Evolutionary conservation across 2,797 vertebrate species (phyloP).

Genomic region (Sciaenops ocellatus): DNA sequence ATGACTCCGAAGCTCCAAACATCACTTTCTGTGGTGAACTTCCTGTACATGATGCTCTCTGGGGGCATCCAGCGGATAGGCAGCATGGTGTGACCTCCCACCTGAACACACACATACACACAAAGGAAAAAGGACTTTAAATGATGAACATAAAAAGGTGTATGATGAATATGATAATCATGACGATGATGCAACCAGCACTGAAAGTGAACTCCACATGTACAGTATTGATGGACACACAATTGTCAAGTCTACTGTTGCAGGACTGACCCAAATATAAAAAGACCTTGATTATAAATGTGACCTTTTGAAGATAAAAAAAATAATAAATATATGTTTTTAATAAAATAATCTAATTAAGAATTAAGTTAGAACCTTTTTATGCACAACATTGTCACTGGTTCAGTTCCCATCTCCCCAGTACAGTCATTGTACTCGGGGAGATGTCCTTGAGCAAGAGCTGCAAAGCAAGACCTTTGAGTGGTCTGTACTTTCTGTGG

Average conservation of each 20-base stretch:
- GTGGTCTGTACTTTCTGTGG: background rate
- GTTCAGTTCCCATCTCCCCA: too few relatives aligned
- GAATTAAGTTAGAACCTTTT: too few relatives aligned
- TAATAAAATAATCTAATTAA: too few relatives aligned
- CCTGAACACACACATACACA: constrained; percentile 77
- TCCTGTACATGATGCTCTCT: constrained; percentile 98
- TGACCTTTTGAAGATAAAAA: too few relatives aligned
- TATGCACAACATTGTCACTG: too few relatives aligned
- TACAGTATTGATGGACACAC: background rate
- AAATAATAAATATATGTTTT: too few relatives aligned
- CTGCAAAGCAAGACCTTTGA: too few relatives aligned
- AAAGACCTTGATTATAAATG: too few relatives aligned
- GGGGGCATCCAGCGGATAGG: constrained; percentile 99
- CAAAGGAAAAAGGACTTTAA: background rate
- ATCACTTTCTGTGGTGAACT: constrained; percentile 98
- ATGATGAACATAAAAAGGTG: background rate
- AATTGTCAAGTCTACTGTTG: too few relatives aligned
- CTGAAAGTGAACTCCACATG: background rate
- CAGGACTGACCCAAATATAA: too few relatives aligned
- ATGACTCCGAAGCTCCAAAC: constrained; percentile 99
- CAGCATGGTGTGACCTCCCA: constrained; percentile 98
- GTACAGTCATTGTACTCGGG: too few relatives aligned
- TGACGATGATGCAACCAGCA: background rate
- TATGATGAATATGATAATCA: constrained; percentile 1
- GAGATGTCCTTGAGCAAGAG: too few relatives aligned